A percentile compares a stretch with the other conserved stretches of the same genome.
These are phyloP conservation scores for Hephaestus fuliginosus DNA, from an alignment of 2,797 vertebrate genomes.

Conservation along the genomic window DNA sequence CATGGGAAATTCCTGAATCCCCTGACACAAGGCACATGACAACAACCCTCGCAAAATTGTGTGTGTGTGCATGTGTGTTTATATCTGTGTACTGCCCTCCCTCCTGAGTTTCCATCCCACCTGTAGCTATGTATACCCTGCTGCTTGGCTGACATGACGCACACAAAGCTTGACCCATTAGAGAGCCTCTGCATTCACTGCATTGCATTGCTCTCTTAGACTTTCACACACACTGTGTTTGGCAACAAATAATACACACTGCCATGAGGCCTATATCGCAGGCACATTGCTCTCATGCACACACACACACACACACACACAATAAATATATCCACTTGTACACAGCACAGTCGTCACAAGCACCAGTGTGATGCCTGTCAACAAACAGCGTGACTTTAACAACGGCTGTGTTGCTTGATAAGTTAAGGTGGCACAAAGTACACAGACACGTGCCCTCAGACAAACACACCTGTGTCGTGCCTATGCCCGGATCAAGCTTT, in stretches of 20 bases:
- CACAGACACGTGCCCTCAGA: background rate
- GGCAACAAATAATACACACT: constrained; percentile 71
- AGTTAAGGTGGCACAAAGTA: background rate
- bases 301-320: constrained; percentile 11
- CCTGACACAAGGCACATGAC: constrained; percentile 44
- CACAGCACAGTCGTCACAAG: background rate
- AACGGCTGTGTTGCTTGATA: background rate
- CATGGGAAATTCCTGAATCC: constrained; percentile 24
- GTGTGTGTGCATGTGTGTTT: constrained; percentile 13
- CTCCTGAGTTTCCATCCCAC: constrained; percentile 77
- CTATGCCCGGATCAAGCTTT: constrained; percentile 27
- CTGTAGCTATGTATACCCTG: constrained; percentile 59
- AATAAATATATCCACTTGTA: constrained; percentile 11
- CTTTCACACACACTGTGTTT: constrained; percentile 57
- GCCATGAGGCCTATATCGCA: constrained; percentile 20
- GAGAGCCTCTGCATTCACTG: constrained; percentile 40
- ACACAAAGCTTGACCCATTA: constrained; percentile 37
- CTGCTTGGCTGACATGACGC: constrained; percentile 57
- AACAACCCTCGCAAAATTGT: background rate
- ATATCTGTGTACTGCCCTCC: constrained; percentile 10
- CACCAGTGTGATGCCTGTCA: constrained; percentile 8
- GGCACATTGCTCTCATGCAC: background rate
- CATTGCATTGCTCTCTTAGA: constrained; percentile 24
- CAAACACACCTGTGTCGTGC: background rate
- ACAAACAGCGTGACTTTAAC: constrained; percentile 2